Evolutionary conservation across 2,888 invertebrate genomes (phyloP).

Genomic region (Crossocerus cetratus): DNA sequence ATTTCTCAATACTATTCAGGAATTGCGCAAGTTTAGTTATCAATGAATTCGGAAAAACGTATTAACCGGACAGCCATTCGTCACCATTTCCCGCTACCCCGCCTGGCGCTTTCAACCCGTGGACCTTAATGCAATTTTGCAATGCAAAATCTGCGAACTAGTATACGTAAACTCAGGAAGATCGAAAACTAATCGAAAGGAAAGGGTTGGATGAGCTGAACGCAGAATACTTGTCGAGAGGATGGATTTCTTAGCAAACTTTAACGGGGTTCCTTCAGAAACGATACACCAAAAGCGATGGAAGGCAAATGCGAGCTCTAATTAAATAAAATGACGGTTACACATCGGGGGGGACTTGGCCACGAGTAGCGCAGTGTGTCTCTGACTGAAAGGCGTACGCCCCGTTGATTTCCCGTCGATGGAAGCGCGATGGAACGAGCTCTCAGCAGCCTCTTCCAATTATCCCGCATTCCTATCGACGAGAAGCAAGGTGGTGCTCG

Average conservation of each 20-base stretch:
- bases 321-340: conserved; percentile 44
- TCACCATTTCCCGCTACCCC: too few species aligned
- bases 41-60: too few species aligned
- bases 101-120: too few species aligned
- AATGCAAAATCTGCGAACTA: background rate
- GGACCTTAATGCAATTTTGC: conserved; percentile 3
- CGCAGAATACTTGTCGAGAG: conserved; percentile 27
- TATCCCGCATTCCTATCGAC: conserved; percentile 35
- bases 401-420: conserved; percentile 30
- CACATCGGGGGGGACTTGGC: conserved; percentile 24
- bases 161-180: background rate
- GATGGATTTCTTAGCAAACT: conserved; percentile 17
- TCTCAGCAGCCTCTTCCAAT: conserved; percentile 19
- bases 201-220: conserved; percentile 17
- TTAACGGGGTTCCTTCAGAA: conserved; percentile 32
- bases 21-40: too few species aligned
- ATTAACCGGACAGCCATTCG: too few species aligned
- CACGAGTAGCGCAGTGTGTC: conserved; percentile 24
- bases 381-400: conserved; percentile 22
- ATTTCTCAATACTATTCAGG: too few species aligned
- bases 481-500: conserved; percentile 10
- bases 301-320: conserved; percentile 24
- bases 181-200: background rate
- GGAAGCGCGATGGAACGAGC: conserved; percentile 34
- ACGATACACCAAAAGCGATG: background rate